Evolutionary conservation across 2,888 invertebrate genomes (phyloP).

Genomic region (Molorchus minor): DNA sequence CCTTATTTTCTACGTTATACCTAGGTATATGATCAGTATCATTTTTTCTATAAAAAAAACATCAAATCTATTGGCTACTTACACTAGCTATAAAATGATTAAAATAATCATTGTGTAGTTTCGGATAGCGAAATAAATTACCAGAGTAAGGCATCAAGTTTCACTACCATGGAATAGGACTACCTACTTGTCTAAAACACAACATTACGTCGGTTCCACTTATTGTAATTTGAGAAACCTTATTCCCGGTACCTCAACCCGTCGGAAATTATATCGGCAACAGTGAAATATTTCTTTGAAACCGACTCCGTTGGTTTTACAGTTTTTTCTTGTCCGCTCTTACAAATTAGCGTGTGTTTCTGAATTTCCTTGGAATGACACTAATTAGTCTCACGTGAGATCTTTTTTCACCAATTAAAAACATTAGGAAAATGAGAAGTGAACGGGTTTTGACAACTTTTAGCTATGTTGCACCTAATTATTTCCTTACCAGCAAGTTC

Average conservation of each 20-base stretch:
- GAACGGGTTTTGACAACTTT: not conserved
- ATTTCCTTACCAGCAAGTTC: too few species aligned
- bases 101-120: too few species aligned
- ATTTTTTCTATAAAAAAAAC: too few species aligned
- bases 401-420: not conserved
- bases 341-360: constrained; percentile 53
- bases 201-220: not conserved
- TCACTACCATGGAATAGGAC: too few species aligned
- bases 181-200: too few species aligned
- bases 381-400: constrained; percentile 54
- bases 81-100: too few species aligned
- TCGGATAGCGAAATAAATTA: too few species aligned
- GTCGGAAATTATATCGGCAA: constrained; percentile 41
- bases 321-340: constrained; percentile 46
- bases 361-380: constrained; percentile 45
- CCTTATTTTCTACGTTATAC: too few species aligned
- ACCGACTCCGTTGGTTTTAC: constrained; percentile 50
- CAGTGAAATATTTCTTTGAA: constrained; percentile 47
- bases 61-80: too few species aligned
- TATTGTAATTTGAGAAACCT: constrained; percentile 6
- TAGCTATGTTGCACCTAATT: too few species aligned
- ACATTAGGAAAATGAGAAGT: not conserved
- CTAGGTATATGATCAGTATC: too few species aligned
- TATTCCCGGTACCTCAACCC: constrained; percentile 27
- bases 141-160: too few species aligned